Percentiles rank a stretch among this genome's conserved stretches.
phyloP scores from a whole-genome alignment of 2,113 vertebrate genomes.

The Hiodon alosoides region DNA sequence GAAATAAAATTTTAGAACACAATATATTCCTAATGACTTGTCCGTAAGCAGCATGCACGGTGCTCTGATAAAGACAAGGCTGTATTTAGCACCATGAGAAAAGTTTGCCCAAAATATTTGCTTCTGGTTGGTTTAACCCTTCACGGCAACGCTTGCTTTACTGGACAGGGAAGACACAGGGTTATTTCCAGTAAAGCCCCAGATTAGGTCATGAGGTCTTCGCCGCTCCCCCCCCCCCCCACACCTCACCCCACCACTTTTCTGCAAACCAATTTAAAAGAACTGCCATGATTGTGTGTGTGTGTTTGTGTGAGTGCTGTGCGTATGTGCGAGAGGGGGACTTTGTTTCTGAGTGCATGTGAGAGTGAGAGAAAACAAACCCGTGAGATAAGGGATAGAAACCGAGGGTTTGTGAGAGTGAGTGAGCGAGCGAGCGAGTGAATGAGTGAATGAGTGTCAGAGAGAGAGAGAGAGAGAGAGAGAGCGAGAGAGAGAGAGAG shows the following conservation, averaged over 20 bases:
- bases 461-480: no score
- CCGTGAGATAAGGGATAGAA: slow-evolving; percentile 15
- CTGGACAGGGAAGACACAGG: slow-evolving; percentile 11
- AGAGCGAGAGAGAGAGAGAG: no score
- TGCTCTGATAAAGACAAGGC: neutral
- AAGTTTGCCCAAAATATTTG: neutral
- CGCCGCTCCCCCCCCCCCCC: no score
- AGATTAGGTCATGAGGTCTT: slow-evolving; percentile 22
- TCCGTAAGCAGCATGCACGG: neutral
- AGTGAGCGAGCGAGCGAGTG: slow-evolving; percentile 34
- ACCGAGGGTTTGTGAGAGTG: slow-evolving; percentile 20
- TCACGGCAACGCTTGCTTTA: neutral
- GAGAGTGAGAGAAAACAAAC: neutral
- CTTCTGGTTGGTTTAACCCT: slow-evolving; percentile 37
- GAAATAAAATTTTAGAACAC: neutral
- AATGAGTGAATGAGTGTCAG: no score
- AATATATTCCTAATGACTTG: no score
- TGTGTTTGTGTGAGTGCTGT: slow-evolving; percentile 6
- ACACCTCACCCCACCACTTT: slow-evolving; percentile 7
- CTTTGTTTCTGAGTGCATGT: neutral
- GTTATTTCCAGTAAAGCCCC: slow-evolving; percentile 29
- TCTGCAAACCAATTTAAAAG: slow-evolving; percentile 31
- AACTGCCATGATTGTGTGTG: slow-evolving; percentile 13
- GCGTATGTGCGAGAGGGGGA: slow-evolving; percentile 7
- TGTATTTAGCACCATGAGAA: neutral